Base-by-base conservation (phyloP, 2,797 vertebrate species). In the Sorex maritimensis region DNA sequence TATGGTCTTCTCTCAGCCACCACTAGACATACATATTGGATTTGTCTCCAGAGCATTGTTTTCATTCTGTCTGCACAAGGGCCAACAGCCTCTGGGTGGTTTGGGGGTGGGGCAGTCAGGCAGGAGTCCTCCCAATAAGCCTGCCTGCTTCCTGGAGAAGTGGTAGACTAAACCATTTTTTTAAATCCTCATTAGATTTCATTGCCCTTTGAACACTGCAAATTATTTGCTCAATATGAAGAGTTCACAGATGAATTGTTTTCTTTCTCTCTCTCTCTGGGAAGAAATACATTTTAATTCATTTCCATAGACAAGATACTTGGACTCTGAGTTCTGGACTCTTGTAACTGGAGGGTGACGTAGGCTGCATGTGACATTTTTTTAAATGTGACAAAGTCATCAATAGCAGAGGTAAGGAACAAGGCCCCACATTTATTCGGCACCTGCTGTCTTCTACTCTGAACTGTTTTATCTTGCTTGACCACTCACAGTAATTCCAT, bases 11-110 rank as follows among this genome's bases (percentile, higher is more conserved):
- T 81, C 63, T 71, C 55, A 34, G 49, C 2, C 34, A 46, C 30
- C 12, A 1, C 4, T 9, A 52, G 44, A 77, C 13, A 46, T 1
- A 24, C 30, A 17, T 3, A 0, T 0, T 14, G 17, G 2, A 46
- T 84, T 67, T 81, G 44, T 91, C 55, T 74, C 78, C 23, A 38
- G 81, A 83, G 65, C 6, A 3, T 46, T 11, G 9, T 72, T 82
- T 88, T 4, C 26, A 19, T 44, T 41, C 61, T 21, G 46, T 49
- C 13, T 73, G 49, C 49, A 34, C 41, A 2, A 2, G 26, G 77
- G 28, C 80, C 63, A 61, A 1, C 9, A 6, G 28, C 2, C 0
- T 19, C 9, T 17, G 61, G 13, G 24, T 41, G 4, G 24, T 55
- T 58, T 61, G 15, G 83, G 44, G 30, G 6, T 1, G 1, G 21